Evolutionary conservation across 2,797 vertebrate species (phyloP).

Genomic region (Podarcis lilfordi): DNA sequence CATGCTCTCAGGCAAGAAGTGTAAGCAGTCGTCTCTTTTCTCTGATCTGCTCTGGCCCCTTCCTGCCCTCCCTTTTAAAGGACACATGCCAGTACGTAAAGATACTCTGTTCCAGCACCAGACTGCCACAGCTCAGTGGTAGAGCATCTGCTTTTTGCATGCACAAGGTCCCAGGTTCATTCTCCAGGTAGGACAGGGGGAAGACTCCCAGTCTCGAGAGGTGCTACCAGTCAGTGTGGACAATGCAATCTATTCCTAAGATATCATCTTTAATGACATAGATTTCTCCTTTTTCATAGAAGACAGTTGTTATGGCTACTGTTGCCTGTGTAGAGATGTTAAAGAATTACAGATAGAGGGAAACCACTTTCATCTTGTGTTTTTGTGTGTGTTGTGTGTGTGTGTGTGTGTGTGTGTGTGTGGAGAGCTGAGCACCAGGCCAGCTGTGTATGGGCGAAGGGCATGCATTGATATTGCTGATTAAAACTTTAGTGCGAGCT

Average conservation of each 20-base stretch:
- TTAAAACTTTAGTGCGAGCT: conserved; percentile 9
- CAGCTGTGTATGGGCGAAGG: conserved; percentile 2
- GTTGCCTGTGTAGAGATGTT: background rate
- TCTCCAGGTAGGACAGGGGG: too few species aligned
- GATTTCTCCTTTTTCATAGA: background rate
- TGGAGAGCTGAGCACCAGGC: background rate
- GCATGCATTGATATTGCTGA: background rate
- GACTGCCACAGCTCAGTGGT: too few species aligned
- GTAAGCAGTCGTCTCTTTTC: too few species aligned
- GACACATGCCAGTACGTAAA: too few species aligned
- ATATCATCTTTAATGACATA: background rate
- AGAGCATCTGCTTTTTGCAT: too few species aligned
- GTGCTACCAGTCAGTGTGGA: background rate
- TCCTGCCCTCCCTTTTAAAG: too few species aligned
- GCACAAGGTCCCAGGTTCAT: too few species aligned
- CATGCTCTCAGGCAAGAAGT: too few species aligned
- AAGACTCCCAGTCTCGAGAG: background rate
- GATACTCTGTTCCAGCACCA: too few species aligned
- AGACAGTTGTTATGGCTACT: background rate
- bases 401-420: background rate
- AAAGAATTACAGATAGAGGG: background rate
- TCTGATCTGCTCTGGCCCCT: too few species aligned
- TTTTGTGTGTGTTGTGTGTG: background rate
- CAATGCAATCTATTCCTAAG: too few species aligned
- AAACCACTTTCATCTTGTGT: rapidly evolving